phyloP scores from a whole-genome alignment of 1,140 invertebrate species.

The Hestina assimilis region DNA sequence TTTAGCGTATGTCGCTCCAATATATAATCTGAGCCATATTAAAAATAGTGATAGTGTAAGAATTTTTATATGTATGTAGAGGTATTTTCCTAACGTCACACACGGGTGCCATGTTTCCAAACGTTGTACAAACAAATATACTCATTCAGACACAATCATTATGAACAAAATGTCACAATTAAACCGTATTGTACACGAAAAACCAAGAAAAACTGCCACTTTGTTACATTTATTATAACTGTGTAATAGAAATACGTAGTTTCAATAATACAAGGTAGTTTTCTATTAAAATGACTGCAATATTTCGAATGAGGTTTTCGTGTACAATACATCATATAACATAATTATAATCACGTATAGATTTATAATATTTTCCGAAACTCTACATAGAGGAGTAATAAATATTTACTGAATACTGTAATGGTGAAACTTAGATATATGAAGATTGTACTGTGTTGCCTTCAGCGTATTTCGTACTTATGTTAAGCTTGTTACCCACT shows the following conservation, averaged over 20 bases:
- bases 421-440: slow-evolving; percentile 48
- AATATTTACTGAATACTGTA: slow-evolving; percentile 60
- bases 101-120: slow-evolving; percentile 33
- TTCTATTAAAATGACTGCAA: slow-evolving; percentile 3
- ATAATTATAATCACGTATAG: slow-evolving; percentile 49
- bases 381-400: slow-evolving; percentile 67
- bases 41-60: slow-evolving; percentile 42
- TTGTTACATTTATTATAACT: background rate
- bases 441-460: slow-evolving; percentile 49
- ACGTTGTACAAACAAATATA: slow-evolving; percentile 36
- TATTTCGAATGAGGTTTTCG: slow-evolving; percentile 34
- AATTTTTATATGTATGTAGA: slow-evolving; percentile 45
- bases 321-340: slow-evolving; percentile 49
- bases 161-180: slow-evolving; percentile 47
- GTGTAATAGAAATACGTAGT: background rate
- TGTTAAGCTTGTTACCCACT: slow-evolving; percentile 13
- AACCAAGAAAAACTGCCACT: slow-evolving; percentile 20
- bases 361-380: slow-evolving; percentile 73
- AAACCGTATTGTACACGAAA: slow-evolving; percentile 33
- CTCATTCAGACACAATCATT: slow-evolving; percentile 39
- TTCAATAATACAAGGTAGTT: background rate
- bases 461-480: slow-evolving; percentile 47
- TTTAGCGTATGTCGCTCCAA: slow-evolving; percentile 1
- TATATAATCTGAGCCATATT: slow-evolving; percentile 36
- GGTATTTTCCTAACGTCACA: slow-evolving; percentile 38